Evolutionary conservation across 2,888 invertebrate genomes (phyloP).

Genomic region (Biston stratarius): DNA sequence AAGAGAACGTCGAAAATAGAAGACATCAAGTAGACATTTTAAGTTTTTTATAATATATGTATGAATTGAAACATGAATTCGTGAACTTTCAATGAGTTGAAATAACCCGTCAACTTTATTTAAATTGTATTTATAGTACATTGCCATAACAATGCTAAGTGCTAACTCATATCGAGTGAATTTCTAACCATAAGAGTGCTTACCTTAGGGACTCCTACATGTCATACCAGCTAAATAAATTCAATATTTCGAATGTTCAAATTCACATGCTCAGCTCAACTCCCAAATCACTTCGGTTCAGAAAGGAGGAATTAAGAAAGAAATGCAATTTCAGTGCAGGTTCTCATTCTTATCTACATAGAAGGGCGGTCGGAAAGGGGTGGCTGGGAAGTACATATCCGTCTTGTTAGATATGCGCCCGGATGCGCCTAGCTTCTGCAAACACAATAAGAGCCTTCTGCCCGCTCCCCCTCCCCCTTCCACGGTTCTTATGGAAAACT

Average conservation of each 20-base stretch:
- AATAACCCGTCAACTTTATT: constrained; percentile 37
- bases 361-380: constrained; percentile 75
- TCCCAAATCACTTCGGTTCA: constrained; percentile 49
- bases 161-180: constrained; percentile 48
- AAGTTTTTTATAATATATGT: background rate
- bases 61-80: constrained; percentile 2
- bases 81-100: constrained; percentile 33
- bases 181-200: constrained; percentile 39
- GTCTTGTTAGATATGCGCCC: constrained; percentile 86
- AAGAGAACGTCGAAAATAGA: too few relatives aligned
- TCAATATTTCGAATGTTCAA: constrained; percentile 30
- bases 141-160: constrained; percentile 24
- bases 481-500: constrained; percentile 84
- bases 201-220: constrained; percentile 17
- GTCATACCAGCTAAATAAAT: constrained; percentile 18
- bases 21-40: too few relatives aligned
- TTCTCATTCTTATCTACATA: constrained; percentile 67
- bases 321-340: constrained; percentile 85
- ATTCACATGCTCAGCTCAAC: constrained; percentile 23
- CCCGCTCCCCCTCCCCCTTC: constrained; percentile 58
- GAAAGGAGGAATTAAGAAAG: constrained; percentile 79
- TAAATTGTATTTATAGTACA: constrained; percentile 33
- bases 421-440: constrained; percentile 85
- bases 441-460: constrained; percentile 85
- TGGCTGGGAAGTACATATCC: constrained; percentile 78